A percentile compares a stretch with the other conserved stretches of the same genome.
These are phyloP conservation scores for Laspeyria flexula DNA, from an alignment of 2,888 invertebrate species.

Conservation along the genomic window DNA sequence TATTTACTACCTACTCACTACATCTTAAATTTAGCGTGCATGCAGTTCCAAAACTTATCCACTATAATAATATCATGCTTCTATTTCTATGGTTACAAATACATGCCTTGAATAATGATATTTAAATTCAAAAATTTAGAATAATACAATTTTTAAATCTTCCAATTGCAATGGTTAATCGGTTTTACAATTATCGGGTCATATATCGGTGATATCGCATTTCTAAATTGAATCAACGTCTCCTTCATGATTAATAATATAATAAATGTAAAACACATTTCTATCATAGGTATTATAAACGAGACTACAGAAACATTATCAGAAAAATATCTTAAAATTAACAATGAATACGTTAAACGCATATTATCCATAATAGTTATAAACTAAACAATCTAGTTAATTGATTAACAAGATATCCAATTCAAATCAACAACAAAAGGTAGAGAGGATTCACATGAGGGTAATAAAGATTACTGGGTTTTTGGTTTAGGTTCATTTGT, in stretches of 20 bases:
- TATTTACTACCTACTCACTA: neutral
- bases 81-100: too few relatives aligned
- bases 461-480: neutral
- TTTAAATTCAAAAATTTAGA: too few relatives aligned
- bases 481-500: neutral
- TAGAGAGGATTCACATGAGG: slow-evolving; percentile 1
- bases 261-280: neutral
- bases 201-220: neutral
- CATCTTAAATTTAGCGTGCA: slow-evolving; percentile 2
- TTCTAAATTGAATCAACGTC: neutral
- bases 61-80: too few relatives aligned
- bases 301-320: neutral
- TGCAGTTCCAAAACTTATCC: slow-evolving; percentile 10
- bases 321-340: slow-evolving; percentile 6
- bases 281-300: neutral
- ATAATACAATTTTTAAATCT: neutral
- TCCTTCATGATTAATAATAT: neutral
- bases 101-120: too few relatives aligned
- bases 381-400: slow-evolving; percentile 20
- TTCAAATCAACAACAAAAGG: slow-evolving; percentile 6
- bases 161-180: neutral
- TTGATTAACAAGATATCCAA: slow-evolving; percentile 14
- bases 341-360: slow-evolving; percentile 9
- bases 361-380: neutral
- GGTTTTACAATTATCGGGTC: neutral